Base-by-base conservation (phyloP, 2,888 invertebrate genomes). In the Polietes domitor region DNA sequence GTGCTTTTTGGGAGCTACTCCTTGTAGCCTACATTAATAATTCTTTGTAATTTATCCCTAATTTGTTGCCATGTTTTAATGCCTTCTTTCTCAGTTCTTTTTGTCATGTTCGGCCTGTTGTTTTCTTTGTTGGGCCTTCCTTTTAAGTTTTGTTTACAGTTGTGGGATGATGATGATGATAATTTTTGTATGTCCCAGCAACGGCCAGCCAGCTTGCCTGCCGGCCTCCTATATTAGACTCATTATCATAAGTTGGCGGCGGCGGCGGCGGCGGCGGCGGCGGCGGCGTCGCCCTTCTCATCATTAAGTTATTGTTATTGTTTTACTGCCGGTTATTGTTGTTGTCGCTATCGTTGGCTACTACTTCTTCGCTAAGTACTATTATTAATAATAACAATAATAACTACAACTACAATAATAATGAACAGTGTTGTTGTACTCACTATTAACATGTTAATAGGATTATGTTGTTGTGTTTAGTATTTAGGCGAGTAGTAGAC, bases 371-470 rank as follows among this genome's bases (percentile, higher is more conserved):
- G 5, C 58, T 58, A 26, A 58, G 58, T 24, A 58, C 58, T 58
- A 58, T 26, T 24, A 80, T 71, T 80, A 77, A 74, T 80, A 83
- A 83, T 47, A 47, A 50, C 19, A 50, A 10, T 24, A 58, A 58
- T 24, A 58, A 26, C 58, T 26, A 58, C 58, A 58, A 58, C 58
- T 15, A 26, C 26, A 58, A 58, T 26, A 58, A 15, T 70, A 74
- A 83, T 77, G 77, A 83, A n/a, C n/a, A n/a, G n/a, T 74, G 80
- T 80, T 83, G 6, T n/a, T n/a, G n/a, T n/a, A n/a, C n/a, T n/a
- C n/a, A n/a, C 79, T 75, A 77, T 83, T 83, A 80, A 80, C 74
- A 80, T 83, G 80, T 77, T 80, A 83, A 83, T 83, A 74, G 74
- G 77, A 83, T 83, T 83, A 83, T 80, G 73, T 77, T 77, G 47